phyloP scores from a whole-genome alignment of 23 tunicate genomes.

The Corella eumyota region DNA sequence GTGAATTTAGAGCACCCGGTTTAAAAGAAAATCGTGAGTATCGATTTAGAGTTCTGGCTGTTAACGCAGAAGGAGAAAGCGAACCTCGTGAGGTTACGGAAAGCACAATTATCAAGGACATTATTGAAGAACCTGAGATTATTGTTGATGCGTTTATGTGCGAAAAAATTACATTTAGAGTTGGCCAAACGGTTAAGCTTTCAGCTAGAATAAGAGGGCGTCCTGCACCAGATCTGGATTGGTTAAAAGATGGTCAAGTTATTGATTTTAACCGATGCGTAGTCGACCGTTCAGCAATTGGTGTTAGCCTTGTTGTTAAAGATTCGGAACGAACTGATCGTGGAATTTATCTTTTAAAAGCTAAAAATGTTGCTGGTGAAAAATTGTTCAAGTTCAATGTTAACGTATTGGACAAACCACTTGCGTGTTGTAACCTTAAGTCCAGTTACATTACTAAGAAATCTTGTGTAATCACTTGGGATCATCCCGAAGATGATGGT shows the following conservation, averaged over 20 bases:
- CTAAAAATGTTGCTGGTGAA: slow-evolving; percentile 77
- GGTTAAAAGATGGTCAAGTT: slow-evolving; percentile 60
- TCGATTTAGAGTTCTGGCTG: slow-evolving; percentile 71
- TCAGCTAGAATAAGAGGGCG: slow-evolving; percentile 69
- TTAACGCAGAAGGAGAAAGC: slow-evolving; percentile 78
- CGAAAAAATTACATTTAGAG: slow-evolving; percentile 51
- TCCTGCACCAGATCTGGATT: slow-evolving; percentile 66
- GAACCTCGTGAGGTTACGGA: slow-evolving; percentile 44
- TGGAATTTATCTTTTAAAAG: slow-evolving; percentile 56
- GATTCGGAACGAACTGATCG: slow-evolving; percentile 62
- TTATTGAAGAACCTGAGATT: slow-evolving; percentile 65
- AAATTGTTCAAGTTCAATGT: slow-evolving; percentile 37
- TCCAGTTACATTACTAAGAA: slow-evolving; percentile 58
- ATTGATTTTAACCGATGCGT: slow-evolving; percentile 25
- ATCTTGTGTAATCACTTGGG: slow-evolving; percentile 83
- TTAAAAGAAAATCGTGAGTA: slow-evolving; percentile 61
- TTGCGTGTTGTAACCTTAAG: slow-evolving; percentile 51
- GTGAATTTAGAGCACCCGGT: slow-evolving; percentile 31
- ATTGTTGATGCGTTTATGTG: slow-evolving; percentile 49
- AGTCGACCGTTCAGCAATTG: slow-evolving; percentile 41
- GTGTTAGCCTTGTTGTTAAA: slow-evolving; percentile 20
- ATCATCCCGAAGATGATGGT: slow-evolving; percentile 91
- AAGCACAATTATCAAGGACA: slow-evolving; percentile 39
- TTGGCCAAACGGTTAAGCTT: slow-evolving; percentile 72
- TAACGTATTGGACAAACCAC: slow-evolving; percentile 74